Percentiles rank a stretch among this genome's conserved stretches.
Conservation (phyloP, 2,888 invertebrate genomes). For the Zaprionus bogoriensis region DNA sequence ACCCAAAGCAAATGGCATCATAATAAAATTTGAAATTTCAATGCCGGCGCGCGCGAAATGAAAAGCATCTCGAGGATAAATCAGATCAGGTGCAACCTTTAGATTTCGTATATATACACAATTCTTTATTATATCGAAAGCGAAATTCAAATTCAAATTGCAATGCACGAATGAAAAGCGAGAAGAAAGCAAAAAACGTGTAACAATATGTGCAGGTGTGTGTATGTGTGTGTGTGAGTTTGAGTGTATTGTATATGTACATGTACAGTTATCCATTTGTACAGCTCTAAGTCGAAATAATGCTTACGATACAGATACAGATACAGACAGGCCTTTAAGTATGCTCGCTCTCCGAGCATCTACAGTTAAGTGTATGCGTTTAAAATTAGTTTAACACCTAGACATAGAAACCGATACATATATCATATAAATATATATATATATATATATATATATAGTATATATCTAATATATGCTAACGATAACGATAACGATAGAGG, state of each 20-base stretch:
- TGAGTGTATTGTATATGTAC: not conserved
- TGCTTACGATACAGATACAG: not conserved
- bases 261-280: constrained; percentile 31
- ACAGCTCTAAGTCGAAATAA: constrained; percentile 29
- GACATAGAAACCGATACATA: constrained; percentile 22
- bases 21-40: too few species aligned
- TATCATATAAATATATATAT: not conserved
- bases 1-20: too few species aligned
- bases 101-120: constrained; percentile 32
- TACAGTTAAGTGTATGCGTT: constrained; percentile 53
- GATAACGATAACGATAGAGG: not conserved
- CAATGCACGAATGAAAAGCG: constrained; percentile 12
- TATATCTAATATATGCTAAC: not conserved
- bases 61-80: not conserved
- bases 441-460: not conserved
- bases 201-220: constrained; percentile 8
- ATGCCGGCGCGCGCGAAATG: not conserved
- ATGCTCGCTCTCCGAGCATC: constrained; percentile 34
- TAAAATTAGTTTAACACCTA: constrained; percentile 63
- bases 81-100: not conserved
- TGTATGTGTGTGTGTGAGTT: not conserved
- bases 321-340: constrained; percentile 40
- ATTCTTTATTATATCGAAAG: constrained; percentile 34
- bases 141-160: too few species aligned
- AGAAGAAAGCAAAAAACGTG: not conserved